A percentile compares a stretch with the other conserved stretches of the same genome.
phyloP scores from a whole-genome alignment of 2,113 vertebrate species.

The Podarcis raffonei region DNA sequence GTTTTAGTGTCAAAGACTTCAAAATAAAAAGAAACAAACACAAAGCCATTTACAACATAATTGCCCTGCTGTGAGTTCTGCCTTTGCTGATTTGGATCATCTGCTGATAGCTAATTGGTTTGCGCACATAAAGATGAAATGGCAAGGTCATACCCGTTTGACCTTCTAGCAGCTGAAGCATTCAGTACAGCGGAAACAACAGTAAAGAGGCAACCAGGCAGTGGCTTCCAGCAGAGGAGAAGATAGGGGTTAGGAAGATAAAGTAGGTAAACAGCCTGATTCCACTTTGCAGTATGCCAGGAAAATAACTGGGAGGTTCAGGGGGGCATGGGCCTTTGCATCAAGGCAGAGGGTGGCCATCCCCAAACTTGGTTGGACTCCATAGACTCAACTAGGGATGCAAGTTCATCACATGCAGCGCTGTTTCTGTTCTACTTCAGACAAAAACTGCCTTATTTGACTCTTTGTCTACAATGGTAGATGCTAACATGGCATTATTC shows the following conservation, averaged over 20 bases:
- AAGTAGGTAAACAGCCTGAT: not conserved
- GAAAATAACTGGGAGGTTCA: not conserved
- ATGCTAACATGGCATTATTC: too few relatives aligned
- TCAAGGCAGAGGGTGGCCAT: not conserved
- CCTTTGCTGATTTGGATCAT: slow-evolving; percentile 1
- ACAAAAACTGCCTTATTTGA: too few relatives aligned
- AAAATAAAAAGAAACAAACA: not conserved
- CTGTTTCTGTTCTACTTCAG: not conserved
- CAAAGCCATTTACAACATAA: not conserved
- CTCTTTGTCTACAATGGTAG: too few relatives aligned
- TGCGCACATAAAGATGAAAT: not conserved
- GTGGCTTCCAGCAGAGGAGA: not conserved
- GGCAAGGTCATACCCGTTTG: not conserved
- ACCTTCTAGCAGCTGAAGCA: not conserved
- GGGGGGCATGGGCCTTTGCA: not conserved
- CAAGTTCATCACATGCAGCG: too few relatives aligned
- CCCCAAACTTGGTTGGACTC: too few relatives aligned
- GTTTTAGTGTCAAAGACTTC: not conserved
- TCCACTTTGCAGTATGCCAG: not conserved
- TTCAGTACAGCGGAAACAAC: not conserved
- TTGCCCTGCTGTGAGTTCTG: not conserved
- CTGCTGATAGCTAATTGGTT: not conserved
- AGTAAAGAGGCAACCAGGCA: not conserved
- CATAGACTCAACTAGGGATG: too few relatives aligned
- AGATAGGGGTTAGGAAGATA: not conserved